Base-by-base conservation (phyloP, 2,888 invertebrate species). In the Exocentrus adspersus region DNA sequence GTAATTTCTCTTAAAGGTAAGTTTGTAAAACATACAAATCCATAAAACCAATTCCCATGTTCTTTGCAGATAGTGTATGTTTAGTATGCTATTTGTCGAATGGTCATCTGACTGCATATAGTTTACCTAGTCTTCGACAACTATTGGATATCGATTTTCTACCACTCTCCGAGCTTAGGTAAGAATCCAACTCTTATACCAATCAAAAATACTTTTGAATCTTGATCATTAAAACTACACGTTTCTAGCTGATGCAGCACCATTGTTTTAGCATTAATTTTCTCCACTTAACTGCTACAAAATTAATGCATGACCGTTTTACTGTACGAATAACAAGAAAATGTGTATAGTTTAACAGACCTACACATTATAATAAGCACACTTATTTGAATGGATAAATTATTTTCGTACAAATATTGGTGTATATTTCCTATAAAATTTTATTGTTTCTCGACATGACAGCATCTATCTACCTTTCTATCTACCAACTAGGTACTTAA, bases 111-210 rank as follows among this genome's bases (percentile, higher is more conserved):
- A 89, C 92, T 80, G 93, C 95, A 69, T 95, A 95, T 87, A 97
- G 95, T 86, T 87, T 99, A 83, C 99, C 99, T 67, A 97, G 97
- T 82, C 88, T 99, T 77, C 91, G 95, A 84, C 92, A 92, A 75
- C 88, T 99, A 71, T 88, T 97, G 79, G 94, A 97, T 84, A 90
- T 94, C 68, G 95, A 97, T 85, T 97, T 98, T 86, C 88, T 98
- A 79, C 97, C 97, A 68, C 88, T 95, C 73, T 90, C 94, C 72
- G 96, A 97, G 85, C 90, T 97, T 85, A 96, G 95, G 95, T 95
- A 86, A 86, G 84, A 14, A 16, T n/a, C 21, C 21, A 10, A 24
- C 24, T 14, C 14, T 20, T 7, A 12, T 30, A 19, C 24, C n/a
- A 32, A 50, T 43, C 45, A 37, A 14, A 37, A 19, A 37, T n/a